A percentile compares a stretch with the other conserved stretches of the same genome.
Conservation (phyloP, 2,888 invertebrate genomes). For the Panorpa germanica region DNA sequence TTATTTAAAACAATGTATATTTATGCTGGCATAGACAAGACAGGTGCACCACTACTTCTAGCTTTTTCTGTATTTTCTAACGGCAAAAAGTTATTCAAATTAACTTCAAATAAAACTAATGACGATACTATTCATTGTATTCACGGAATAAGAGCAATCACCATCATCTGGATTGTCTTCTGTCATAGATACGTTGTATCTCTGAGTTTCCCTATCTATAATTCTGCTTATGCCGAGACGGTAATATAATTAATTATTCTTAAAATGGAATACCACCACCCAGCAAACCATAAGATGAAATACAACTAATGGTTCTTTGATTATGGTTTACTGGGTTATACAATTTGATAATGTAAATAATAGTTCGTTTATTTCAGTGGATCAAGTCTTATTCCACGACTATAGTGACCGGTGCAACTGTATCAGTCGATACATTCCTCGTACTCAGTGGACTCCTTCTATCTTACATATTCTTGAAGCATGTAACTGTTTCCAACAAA, state of each 20-base stretch:
- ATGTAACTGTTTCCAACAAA: too few species aligned
- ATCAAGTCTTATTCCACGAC: conserved; percentile 20
- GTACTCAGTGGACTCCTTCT: conserved; percentile 38
- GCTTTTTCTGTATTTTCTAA: conserved; percentile 26
- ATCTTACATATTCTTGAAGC: too few species aligned
- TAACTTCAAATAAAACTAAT: conserved; percentile 17
- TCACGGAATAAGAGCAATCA: conserved; percentile 25
- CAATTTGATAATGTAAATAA: too few species aligned
- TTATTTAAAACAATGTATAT: too few species aligned
- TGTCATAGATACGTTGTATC: conserved; percentile 20
- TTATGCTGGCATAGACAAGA: conserved; percentile 18
- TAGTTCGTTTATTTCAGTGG: conserved; percentile 16
- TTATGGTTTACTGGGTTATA: too few species aligned
- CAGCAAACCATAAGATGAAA: too few species aligned
- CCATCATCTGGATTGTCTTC: conserved; percentile 28
- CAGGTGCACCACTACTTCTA: conserved; percentile 17
- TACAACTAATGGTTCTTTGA: too few species aligned
- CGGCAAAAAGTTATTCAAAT: conserved; percentile 23
- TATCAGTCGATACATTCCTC: conserved; percentile 45
- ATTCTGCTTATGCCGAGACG: conserved; percentile 10
- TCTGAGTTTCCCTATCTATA: conserved; percentile 14
- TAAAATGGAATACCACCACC: too few species aligned
- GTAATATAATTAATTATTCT: conserved; percentile 8
- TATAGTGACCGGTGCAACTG: conserved; percentile 24
- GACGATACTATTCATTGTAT: conserved; percentile 25